Base-by-base conservation (phyloP, 2,888 invertebrate species). In the Pyralis farinalis region DNA sequence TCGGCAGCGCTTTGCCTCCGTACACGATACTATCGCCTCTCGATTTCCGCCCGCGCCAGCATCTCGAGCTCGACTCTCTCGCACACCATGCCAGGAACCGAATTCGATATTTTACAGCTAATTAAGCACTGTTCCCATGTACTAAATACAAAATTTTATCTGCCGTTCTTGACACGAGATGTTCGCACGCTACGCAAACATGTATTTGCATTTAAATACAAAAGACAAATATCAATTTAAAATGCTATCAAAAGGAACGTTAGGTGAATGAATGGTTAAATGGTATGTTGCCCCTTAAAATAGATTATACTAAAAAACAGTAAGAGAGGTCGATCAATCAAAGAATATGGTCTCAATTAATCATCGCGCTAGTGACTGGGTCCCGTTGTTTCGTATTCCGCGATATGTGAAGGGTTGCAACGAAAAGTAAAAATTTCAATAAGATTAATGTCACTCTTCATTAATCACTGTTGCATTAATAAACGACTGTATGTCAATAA, bases 201-300 rank as follows among this genome's bases (percentile, higher is more conserved):
- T 40, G 44, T 46, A 63, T 68, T 67, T 63, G 52, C 71, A 80
- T 78, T 64, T 71, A 66, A 73, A 72, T 64, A 57, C 37, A 58
- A 49, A 61, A 82, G 77, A 84, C 74, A 76, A 82, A 85, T 83
- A 66, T 56, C 44, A 58, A 75, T 80, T 81, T 82, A 83, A 86
- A 80, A 70, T 68, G 73, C 64, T 67, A 57, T 61, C 48, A 58
- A 55, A 60, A 63, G 65, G 60, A 56, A 68, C 53, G 53, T 67
- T 71, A 66, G 45, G 54, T 58, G 55, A 16, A 58, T 66, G 62
- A 73, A 75, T 71, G 67, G 63, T 65, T 61, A 57, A 53, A 55
- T 62, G 52, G 48, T 43, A 44, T 49, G 49, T 44, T 43, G 43
- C 46, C 53, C 37, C 52, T 54, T 55, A 49, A 65, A 58, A 55